Conservation (phyloP, 2,888 invertebrate species). For the Protophormia terraenovae region DNA sequence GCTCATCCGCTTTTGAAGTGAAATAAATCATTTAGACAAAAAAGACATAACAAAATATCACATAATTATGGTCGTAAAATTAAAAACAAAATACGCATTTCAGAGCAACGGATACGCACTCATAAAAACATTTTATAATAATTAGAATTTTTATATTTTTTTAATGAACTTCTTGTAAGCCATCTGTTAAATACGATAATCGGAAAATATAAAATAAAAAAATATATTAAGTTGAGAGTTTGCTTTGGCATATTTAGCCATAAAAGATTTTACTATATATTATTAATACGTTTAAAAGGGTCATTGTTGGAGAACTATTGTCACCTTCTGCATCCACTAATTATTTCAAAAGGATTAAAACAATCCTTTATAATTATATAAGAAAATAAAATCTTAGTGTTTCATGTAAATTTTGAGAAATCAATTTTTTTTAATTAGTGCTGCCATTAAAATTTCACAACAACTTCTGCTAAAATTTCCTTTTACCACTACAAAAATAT, state of each 20-base stretch:
- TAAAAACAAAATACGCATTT: neutral
- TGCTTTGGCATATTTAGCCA: too few relatives aligned
- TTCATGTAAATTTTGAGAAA: too few relatives aligned
- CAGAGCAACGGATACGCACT: neutral
- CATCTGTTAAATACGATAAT: slow-evolving; percentile 45
- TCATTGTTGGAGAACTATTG: neutral
- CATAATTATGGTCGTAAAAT: neutral
- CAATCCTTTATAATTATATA: too few relatives aligned
- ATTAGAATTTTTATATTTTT: slow-evolving; percentile 4
- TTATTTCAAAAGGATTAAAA: too few relatives aligned
- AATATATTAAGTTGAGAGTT: neutral
- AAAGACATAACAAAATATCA: neutral
- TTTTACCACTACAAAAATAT: too few relatives aligned
- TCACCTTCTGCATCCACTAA: too few relatives aligned
- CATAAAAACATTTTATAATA: slow-evolving; percentile 14
- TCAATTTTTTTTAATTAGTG: too few relatives aligned
- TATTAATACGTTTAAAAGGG: neutral
- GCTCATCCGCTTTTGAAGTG: neutral
- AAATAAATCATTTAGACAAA: neutral
- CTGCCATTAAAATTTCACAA: too few relatives aligned
- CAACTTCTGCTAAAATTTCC: too few relatives aligned
- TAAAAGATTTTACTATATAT: too few relatives aligned
- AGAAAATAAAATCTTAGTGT: too few relatives aligned
- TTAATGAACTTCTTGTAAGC: slow-evolving; percentile 19
- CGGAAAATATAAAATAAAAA: neutral